A percentile compares a stretch with the other conserved stretches of the same genome.
phyloP scores from a whole-genome alignment of 2,113 vertebrate genomes.

The Epinephelus moara region DNA sequence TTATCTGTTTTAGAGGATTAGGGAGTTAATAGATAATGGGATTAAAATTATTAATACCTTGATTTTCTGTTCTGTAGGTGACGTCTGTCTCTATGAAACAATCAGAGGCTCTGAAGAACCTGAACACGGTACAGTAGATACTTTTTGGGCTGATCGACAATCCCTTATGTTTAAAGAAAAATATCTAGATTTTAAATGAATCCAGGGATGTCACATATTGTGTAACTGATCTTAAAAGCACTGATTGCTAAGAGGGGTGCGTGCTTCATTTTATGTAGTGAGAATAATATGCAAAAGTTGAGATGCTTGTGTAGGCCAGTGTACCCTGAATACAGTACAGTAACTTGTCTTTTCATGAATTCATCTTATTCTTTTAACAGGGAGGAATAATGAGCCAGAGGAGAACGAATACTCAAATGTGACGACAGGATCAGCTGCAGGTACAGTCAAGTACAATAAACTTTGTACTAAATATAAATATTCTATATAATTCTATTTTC shows the following conservation, averaged over 20 bases:
- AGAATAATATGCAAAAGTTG: neutral
- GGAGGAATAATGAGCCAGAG: neutral
- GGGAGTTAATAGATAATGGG: no score
- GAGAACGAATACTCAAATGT: neutral
- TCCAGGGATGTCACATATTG: neutral
- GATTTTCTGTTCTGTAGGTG: neutral
- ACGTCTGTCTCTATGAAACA: neutral
- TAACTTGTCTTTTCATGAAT: neutral
- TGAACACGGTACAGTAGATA: slow-evolving; percentile 1
- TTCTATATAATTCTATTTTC: no score
- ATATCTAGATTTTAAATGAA: neutral
- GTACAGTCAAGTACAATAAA: neutral
- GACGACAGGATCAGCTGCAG: neutral
- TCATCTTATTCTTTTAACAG: neutral
- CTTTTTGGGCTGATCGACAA: neutral
- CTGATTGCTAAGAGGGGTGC: neutral
- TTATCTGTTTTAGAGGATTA: no score
- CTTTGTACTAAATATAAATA: no score
- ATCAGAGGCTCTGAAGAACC: neutral
- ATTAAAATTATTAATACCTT: neutral
- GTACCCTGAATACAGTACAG: no score
- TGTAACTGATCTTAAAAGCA: neutral
- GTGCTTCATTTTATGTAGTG: neutral
- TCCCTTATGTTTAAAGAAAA: no score
- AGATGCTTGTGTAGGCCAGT: no score